These are phyloP conservation scores for Aelia acuminata DNA, from an alignment of 2,888 invertebrate genomes.

Conservation along the genomic window DNA sequence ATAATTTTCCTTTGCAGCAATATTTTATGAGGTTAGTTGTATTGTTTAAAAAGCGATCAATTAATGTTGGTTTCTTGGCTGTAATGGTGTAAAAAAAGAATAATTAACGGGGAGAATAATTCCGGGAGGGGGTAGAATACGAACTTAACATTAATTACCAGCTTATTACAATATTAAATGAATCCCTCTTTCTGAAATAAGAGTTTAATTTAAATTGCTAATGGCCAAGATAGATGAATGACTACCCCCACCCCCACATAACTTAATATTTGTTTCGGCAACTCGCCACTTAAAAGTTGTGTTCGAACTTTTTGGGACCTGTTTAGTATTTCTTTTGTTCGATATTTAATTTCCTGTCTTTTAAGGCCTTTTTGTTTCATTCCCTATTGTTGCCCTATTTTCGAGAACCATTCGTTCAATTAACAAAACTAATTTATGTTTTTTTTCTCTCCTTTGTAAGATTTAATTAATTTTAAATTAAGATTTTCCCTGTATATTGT, in stretches of 20 bases:
- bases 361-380: slow-evolving; percentile 19
- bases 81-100: not conserved
- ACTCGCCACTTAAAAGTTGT: slow-evolving; percentile 33
- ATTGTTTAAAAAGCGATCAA: not conserved
- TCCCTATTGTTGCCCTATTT: not conserved
- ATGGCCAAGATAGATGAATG: not conserved
- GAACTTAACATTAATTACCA: slow-evolving; percentile 10
- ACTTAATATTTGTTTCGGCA: slow-evolving; percentile 21
- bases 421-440: not conserved
- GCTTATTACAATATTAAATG: slow-evolving; percentile 21
- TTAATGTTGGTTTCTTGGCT: not conserved
- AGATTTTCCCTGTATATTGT: not conserved
- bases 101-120: not conserved
- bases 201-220: slow-evolving; percentile 32
- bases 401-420: slow-evolving; percentile 4
- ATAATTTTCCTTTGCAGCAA: not conserved
- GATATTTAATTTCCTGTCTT: slow-evolving; percentile 34
- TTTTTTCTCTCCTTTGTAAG: not conserved
- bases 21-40: not conserved
- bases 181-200: not conserved
- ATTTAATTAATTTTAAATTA: slow-evolving; percentile 25
- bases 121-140: not conserved
- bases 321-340: slow-evolving; percentile 31
- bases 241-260: slow-evolving; percentile 9
- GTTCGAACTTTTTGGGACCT: slow-evolving; percentile 24